Percentiles rank a stretch among this genome's conserved stretches.
These are phyloP conservation scores for Parthenolecanium corni DNA, from an alignment of 2,888 invertebrate genomes.

Conservation along the genomic window DNA sequence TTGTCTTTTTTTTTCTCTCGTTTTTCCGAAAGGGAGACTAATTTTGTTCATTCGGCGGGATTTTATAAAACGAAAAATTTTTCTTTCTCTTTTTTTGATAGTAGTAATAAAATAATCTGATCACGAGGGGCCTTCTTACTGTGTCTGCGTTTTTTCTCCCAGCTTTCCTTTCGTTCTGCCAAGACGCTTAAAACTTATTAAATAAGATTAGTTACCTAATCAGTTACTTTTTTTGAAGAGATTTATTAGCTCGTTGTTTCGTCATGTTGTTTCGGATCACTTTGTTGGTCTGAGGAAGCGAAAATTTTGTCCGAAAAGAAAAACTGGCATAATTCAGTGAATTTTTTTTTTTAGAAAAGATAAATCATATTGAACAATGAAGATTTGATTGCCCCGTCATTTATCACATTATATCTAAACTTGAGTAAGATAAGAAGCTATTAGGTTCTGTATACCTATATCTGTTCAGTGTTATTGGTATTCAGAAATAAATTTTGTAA, in stretches of 20 bases:
- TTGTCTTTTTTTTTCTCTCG: neutral
- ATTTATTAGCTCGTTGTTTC: constrained; percentile 14
- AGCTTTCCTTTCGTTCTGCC: neutral
- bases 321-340: neutral
- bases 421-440: too few relatives aligned
- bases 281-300: neutral
- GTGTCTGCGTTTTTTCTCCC: too few relatives aligned
- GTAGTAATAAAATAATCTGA: constrained; percentile 25
- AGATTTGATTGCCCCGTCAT: too few relatives aligned
- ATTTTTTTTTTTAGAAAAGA: neutral
- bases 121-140: constrained; percentile 15
- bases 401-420: too few relatives aligned
- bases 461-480: too few relatives aligned
- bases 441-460: too few relatives aligned
- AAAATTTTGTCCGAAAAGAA: neutral
- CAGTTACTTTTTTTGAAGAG: constrained; percentile 17
- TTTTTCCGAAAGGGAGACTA: neutral
- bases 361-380: neutral
- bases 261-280: neutral
- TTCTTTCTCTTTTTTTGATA: constrained; percentile 17
- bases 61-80: constrained; percentile 6
- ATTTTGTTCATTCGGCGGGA: constrained; percentile 11
- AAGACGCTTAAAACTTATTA: constrained; percentile 22
- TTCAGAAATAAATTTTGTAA: too few relatives aligned
- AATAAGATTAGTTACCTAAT: constrained; percentile 27